Conservation (phyloP, 2,888 invertebrate genomes). For the Platycheirus albimanus region DNA sequence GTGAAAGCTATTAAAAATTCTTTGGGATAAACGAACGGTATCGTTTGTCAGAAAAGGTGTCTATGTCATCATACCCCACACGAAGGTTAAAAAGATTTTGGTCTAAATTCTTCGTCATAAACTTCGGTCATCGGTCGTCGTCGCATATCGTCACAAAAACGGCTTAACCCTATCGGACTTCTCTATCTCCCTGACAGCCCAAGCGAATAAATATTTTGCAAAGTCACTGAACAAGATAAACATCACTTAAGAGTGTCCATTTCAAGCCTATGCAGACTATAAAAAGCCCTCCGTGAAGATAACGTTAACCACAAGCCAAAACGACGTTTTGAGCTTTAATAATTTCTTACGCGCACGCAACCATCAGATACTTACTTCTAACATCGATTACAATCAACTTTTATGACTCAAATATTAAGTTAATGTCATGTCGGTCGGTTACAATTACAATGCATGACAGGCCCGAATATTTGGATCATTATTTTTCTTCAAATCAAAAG, state of each 20-base stretch:
- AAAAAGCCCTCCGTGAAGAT: constrained; percentile 43
- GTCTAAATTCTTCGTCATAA: constrained; percentile 36
- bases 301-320: constrained; percentile 58
- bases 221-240: constrained; percentile 68
- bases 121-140: constrained; percentile 47
- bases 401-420: constrained; percentile 65
- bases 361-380: constrained; percentile 40
- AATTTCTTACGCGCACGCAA: constrained; percentile 40
- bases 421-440: constrained; percentile 58
- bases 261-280: constrained; percentile 16
- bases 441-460: constrained; percentile 32
- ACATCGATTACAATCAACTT: constrained; percentile 64
- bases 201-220: constrained; percentile 35
- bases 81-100: constrained; percentile 36
- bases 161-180: constrained; percentile 17
- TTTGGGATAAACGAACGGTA: constrained; percentile 11
- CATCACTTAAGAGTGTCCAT: constrained; percentile 46
- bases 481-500: constrained; percentile 2
- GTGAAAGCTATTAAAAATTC: constrained; percentile 20
- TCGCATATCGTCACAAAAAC: not conserved
- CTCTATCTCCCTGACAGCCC: constrained; percentile 30
- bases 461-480: constrained; percentile 38
- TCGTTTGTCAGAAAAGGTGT: not conserved
- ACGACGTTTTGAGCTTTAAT: constrained; percentile 42
- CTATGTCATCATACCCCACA: constrained; percentile 48